A percentile compares a stretch with the other conserved stretches of the same genome.
Conservation (phyloP, 2,113 vertebrate species). For the Chaetodon trifascialis region DNA sequence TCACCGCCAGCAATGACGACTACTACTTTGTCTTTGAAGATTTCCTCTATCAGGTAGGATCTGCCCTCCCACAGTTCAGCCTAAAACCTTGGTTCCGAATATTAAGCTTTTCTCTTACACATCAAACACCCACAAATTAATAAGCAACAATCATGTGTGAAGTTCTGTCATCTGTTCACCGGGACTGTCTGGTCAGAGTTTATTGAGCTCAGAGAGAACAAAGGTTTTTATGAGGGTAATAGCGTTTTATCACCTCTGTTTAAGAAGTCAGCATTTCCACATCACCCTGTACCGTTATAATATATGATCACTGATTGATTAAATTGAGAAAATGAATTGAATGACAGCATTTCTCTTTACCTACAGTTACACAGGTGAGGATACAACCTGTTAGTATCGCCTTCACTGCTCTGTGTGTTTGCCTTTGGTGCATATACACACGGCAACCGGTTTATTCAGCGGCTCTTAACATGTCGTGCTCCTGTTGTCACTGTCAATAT, state of each 20-base stretch:
- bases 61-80: background rate
- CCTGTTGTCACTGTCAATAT: slow-evolving; percentile 48
- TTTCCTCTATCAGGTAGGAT: slow-evolving; percentile 96
- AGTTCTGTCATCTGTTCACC: background rate
- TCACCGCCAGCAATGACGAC: slow-evolving; percentile 98
- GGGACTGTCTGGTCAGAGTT: background rate
- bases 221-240: no score
- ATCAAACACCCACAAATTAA: background rate
- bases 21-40: slow-evolving; percentile 99
- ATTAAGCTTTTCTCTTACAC: background rate
- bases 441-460: slow-evolving; percentile 36
- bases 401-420: slow-evolving; percentile 47
- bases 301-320: background rate
- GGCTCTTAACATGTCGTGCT: slow-evolving; percentile 20
- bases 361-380: background rate
- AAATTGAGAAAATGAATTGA: background rate
- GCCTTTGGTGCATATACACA: background rate
- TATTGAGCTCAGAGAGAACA: background rate
- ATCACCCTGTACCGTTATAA: background rate
- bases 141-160: background rate
- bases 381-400: slow-evolving; percentile 2
- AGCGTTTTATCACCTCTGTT: background rate
- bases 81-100: background rate
- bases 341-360: background rate
- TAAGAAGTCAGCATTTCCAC: background rate